phyloP scores from a whole-genome alignment of 2,113 vertebrate species.

The Podilymbus podiceps region DNA sequence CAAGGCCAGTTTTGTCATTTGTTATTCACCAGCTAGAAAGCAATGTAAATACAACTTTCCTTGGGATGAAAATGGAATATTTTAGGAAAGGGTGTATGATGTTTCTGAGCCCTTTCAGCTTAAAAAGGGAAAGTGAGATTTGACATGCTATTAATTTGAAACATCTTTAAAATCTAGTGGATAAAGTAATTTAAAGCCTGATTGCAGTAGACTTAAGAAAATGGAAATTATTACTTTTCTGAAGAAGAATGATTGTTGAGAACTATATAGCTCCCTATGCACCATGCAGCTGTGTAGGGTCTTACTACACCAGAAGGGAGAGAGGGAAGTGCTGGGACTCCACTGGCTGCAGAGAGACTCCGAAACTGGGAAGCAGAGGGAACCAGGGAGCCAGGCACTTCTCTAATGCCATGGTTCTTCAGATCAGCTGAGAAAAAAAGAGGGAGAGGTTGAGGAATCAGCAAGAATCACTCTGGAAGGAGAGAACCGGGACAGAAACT shows the following conservation, averaged over 20 bases:
- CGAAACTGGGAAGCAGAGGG: background rate
- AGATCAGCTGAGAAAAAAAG: background rate
- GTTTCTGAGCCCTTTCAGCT: background rate
- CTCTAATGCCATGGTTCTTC: rapidly evolving
- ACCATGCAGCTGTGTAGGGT: background rate
- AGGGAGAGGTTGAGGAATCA: background rate
- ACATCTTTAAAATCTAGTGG: background rate
- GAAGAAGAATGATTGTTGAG: background rate
- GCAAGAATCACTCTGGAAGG: background rate
- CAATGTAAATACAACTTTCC: background rate
- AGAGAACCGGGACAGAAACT: background rate
- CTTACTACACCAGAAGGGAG: background rate
- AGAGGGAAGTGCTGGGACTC: background rate
- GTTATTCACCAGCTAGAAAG: background rate
- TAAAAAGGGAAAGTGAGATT: background rate
- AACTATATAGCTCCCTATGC: background rate
- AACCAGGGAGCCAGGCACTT: background rate
- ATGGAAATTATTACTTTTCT: background rate
- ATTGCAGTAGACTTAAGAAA: background rate
- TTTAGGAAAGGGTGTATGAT: background rate
- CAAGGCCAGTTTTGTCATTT: background rate
- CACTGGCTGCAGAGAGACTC: background rate
- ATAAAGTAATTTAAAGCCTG: background rate
- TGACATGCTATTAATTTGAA: background rate
- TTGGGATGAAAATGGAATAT: background rate